Percentiles rank a stretch among this genome's conserved stretches.
These are phyloP conservation scores for Iguana delicatissima DNA, from an alignment of 2,797 vertebrate genomes.

Conservation along the genomic window DNA sequence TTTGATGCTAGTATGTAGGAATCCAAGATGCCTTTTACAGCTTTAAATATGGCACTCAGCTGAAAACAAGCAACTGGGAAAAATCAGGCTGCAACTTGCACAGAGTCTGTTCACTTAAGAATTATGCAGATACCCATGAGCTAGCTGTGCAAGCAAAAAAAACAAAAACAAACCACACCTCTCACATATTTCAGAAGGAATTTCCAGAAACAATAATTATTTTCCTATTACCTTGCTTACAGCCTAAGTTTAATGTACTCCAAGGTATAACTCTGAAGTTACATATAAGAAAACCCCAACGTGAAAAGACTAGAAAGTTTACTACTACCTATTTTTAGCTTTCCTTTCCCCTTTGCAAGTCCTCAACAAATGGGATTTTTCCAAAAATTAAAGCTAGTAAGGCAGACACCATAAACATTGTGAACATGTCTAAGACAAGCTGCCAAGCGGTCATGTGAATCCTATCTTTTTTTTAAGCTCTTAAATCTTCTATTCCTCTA, in stretches of 20 bases:
- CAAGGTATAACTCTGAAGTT: background rate
- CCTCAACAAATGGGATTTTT: background rate
- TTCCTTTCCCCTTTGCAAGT: background rate
- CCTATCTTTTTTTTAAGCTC: background rate
- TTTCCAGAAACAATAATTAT: background rate
- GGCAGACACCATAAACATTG: background rate
- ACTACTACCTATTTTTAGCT: background rate
- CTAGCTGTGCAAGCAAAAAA: background rate
- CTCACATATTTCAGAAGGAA: background rate
- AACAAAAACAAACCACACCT: background rate
- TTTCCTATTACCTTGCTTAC: background rate
- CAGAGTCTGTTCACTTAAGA: background rate
- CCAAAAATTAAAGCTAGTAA: background rate
- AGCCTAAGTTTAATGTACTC: background rate
- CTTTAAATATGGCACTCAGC: background rate
- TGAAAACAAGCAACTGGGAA: background rate
- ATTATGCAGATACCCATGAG: background rate
- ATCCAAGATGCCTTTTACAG: background rate
- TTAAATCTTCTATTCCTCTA: background rate
- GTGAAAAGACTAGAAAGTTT: background rate
- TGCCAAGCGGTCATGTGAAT: background rate
- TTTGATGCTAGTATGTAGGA: background rate
- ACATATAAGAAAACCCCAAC: background rate
- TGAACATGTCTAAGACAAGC: background rate
- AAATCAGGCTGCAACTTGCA: background rate